These are phyloP conservation scores for Brachionus plicatilis DNA, from an alignment of 1,140 invertebrate genomes.

Conservation along the genomic window DNA sequence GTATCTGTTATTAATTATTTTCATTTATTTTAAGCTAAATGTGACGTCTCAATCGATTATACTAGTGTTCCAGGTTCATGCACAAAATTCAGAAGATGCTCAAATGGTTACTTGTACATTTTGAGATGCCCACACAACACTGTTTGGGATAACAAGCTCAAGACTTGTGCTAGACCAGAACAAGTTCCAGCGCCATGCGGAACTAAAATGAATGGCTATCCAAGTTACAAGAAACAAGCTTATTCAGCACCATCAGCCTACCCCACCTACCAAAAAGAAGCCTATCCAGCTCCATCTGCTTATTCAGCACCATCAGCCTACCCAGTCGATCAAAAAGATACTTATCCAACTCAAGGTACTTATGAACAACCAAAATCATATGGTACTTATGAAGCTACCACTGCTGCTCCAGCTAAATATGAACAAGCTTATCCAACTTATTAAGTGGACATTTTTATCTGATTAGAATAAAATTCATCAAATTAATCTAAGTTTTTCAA, in stretches of 20 bases:
- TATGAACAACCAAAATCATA: not conserved
- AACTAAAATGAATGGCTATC: not conserved
- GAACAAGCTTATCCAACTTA: not conserved
- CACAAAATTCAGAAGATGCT: not conserved
- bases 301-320: not conserved
- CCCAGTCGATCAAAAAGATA: not conserved
- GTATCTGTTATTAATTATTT: not conserved
- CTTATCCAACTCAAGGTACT: not conserved
- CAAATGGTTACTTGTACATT: not conserved
- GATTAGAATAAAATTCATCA: not conserved
- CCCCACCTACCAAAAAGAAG: not conserved
- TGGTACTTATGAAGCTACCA: not conserved
- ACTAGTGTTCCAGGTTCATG: not conserved
- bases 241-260: not conserved
- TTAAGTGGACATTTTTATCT: not conserved
- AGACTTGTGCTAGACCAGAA: not conserved
- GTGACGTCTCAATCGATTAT: not conserved
- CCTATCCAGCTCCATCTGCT: not conserved
- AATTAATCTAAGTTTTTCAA: not conserved
- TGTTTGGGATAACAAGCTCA: not conserved
- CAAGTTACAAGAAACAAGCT: not conserved
- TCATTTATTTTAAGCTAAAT: not conserved
- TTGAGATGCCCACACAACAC: constrained; percentile 14
- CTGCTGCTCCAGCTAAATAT: not conserved
- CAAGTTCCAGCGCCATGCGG: not conserved